These are phyloP conservation scores for Plagodis pulveraria DNA, from an alignment of 2,888 invertebrate species.

Conservation along the genomic window DNA sequence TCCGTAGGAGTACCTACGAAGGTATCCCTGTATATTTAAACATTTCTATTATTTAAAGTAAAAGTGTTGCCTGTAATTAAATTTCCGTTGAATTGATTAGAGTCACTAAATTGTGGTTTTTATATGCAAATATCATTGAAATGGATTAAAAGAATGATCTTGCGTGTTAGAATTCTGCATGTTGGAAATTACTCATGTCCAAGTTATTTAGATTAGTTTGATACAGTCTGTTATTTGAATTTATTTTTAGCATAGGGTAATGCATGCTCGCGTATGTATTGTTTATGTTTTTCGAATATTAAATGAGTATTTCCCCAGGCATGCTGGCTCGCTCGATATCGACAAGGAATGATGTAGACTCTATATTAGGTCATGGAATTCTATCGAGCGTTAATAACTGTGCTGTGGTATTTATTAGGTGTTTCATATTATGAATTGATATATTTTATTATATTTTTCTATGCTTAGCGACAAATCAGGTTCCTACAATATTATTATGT, in stretches of 20 bases:
- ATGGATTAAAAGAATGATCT: slow-evolving; percentile 31
- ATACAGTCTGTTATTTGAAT: slow-evolving; percentile 26
- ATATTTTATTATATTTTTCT: too few species aligned
- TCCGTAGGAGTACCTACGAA: not conserved
- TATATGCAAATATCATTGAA: slow-evolving; percentile 13
- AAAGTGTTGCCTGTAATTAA: slow-evolving; percentile 1
- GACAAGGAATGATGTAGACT: slow-evolving; percentile 14
- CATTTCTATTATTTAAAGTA: too few species aligned
- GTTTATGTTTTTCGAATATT: slow-evolving; percentile 19
- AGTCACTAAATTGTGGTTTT: slow-evolving; percentile 10
- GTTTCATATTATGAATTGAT: too few species aligned
- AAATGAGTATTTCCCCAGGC: slow-evolving; percentile 32
- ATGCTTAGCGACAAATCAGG: too few species aligned
- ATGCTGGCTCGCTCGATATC: slow-evolving; percentile 22
- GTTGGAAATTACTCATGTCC: slow-evolving; percentile 42
- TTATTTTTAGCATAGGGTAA: slow-evolving; percentile 16
- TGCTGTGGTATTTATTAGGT: not conserved
- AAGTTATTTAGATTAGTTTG: slow-evolving; percentile 24
- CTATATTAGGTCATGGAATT: slow-evolving; percentile 2
- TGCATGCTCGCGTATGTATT: slow-evolving; percentile 31
- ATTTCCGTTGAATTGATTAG: slow-evolving; percentile 19
- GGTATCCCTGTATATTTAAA: too few species aligned
- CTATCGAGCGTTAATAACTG: slow-evolving; percentile 5
- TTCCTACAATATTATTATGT: too few species aligned
- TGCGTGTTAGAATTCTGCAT: slow-evolving; percentile 52